A percentile compares a stretch with the other conserved stretches of the same genome.
These are phyloP conservation scores for Drosophila saltans DNA, from an alignment of 1,140 invertebrate genomes.

Conservation along the genomic window DNA sequence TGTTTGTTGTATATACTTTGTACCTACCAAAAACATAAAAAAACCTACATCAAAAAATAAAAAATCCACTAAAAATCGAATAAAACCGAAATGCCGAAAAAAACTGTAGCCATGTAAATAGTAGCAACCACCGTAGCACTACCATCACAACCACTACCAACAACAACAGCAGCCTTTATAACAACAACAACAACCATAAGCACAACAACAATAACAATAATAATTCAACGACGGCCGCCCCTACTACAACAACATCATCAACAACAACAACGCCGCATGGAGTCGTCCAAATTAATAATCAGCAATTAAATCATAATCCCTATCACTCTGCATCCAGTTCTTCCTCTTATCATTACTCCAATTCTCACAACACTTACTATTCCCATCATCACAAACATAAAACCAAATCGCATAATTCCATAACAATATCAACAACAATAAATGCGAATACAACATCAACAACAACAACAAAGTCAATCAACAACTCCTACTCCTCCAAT, in stretches of 20 bases:
- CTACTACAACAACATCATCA: conserved; percentile 30
- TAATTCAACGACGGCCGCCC: conserved; percentile 50
- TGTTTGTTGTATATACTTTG: conserved; percentile 73
- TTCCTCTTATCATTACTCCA: conserved; percentile 25
- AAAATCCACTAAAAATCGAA: conserved; percentile 44
- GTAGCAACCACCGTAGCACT: conserved; percentile 73
- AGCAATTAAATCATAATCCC: conserved; percentile 43
- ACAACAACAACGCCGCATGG: conserved; percentile 61
- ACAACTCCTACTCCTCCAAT: conserved; percentile 78
- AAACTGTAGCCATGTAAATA: conserved; percentile 79
- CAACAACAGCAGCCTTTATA: conserved; percentile 62
- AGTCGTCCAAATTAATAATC: conserved; percentile 38
- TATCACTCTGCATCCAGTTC: conserved; percentile 31
- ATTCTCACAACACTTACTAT: conserved; percentile 42
- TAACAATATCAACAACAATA: conserved; percentile 49
- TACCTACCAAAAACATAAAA: conserved; percentile 52
- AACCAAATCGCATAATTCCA: conserved; percentile 55
- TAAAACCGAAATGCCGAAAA: conserved; percentile 39
- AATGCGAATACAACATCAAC: conserved; percentile 39
- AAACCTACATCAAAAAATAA: conserved; percentile 23
- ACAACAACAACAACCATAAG: conserved; percentile 63
- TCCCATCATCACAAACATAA: conserved; percentile 60
- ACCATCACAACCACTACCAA: conserved; percentile 49
- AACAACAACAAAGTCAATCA: conserved; percentile 46
- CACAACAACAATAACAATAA: conserved; percentile 62